phyloP scores from a whole-genome alignment of 2,888 invertebrate genomes.

The Heliconius sara region DNA sequence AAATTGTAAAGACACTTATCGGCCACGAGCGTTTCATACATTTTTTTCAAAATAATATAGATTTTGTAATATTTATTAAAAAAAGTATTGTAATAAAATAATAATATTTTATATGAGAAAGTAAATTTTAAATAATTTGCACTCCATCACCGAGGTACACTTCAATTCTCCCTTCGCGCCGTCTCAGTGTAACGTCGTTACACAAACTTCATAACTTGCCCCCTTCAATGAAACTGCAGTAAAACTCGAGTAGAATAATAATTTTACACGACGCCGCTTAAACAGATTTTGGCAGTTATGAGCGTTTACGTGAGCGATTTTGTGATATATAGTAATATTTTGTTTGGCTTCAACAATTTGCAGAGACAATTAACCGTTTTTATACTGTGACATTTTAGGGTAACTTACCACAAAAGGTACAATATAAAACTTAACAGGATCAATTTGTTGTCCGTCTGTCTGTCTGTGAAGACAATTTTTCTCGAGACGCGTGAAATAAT shows the following conservation, averaged over 20 bases:
- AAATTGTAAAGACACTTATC: no score
- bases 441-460: no score
- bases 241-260: slow-evolving; percentile 31
- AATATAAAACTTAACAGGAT: no score
- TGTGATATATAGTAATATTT: neutral
- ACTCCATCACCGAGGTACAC: neutral
- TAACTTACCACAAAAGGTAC: no score
- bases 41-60: neutral
- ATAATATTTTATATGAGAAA: slow-evolving; percentile 5
- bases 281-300: slow-evolving; percentile 22
- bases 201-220: slow-evolving; percentile 30
- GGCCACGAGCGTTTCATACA: no score
- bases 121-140: slow-evolving; percentile 3
- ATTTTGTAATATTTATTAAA: neutral
- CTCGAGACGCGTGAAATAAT: no score
- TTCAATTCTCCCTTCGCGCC: slow-evolving; percentile 16
- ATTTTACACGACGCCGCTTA: slow-evolving; percentile 17
- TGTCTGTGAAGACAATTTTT: no score
- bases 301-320: slow-evolving; percentile 2
- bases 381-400: no score
- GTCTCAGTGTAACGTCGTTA: slow-evolving; percentile 28
- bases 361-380: no score
- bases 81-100: neutral
- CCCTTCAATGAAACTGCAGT: slow-evolving; percentile 33
- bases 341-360: neutral